A percentile compares a stretch with the other conserved stretches of the same genome.
Evolutionary conservation across 2,113 vertebrate genomes (phyloP).

Genomic region (Aptenodytes patagonicus): DNA sequence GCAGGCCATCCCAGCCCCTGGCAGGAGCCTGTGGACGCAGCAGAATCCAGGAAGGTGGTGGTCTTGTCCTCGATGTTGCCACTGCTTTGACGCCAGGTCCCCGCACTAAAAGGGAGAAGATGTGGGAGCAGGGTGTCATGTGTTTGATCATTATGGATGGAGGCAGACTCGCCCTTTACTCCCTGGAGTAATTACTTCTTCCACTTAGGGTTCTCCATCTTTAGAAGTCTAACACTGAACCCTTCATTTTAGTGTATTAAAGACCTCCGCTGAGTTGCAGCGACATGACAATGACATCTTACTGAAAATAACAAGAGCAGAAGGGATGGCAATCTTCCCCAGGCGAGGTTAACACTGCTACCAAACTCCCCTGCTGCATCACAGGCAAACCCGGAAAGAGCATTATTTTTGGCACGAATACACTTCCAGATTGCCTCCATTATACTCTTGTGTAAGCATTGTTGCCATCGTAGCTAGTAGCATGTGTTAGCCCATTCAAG

Average conservation of each 20-base stretch:
- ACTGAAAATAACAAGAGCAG: background rate
- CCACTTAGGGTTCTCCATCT: background rate
- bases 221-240: background rate
- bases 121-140: background rate
- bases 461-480: background rate
- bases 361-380: background rate
- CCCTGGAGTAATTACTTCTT: background rate
- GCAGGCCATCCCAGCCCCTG: background rate
- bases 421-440: conserved; percentile 28
- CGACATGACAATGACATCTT: background rate
- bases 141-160: background rate
- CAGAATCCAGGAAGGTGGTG: background rate
- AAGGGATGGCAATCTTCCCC: background rate
- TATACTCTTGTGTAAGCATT: background rate
- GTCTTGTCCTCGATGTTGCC: background rate
- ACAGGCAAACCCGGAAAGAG: background rate
- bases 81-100: background rate
- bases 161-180: background rate
- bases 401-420: background rate
- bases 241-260: background rate
- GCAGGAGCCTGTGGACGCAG: background rate
- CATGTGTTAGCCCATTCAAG: conserved; percentile 18
- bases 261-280: background rate
- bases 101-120: background rate
- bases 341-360: background rate